phyloP scores from a whole-genome alignment of 2,797 vertebrate species.

The Enteromius unitaeniatus region DNA sequence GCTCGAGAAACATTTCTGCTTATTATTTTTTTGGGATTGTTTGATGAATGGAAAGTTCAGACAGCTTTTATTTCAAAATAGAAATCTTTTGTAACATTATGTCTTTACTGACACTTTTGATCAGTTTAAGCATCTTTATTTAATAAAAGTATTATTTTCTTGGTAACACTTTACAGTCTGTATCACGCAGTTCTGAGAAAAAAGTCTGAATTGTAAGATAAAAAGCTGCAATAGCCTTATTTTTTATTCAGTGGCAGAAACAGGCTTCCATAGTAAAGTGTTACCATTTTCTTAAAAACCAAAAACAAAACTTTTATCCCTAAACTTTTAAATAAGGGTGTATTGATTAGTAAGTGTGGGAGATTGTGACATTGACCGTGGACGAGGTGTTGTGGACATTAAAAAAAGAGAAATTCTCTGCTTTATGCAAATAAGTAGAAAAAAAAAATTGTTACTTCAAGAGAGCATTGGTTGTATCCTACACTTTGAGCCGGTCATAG shows the following conservation, averaged over 20 bases:
- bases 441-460: background rate
- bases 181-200: too few relatives aligned
- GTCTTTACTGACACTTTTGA: background rate
- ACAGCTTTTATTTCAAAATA: background rate
- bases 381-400: too few relatives aligned
- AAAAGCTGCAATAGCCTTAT: too few relatives aligned
- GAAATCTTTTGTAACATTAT: background rate
- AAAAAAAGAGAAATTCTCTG: background rate
- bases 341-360: background rate
- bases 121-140: background rate
- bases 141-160: background rate
- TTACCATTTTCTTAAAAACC: too few relatives aligned
- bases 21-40: background rate
- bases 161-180: too few relatives aligned
- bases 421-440: background rate
- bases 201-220: too few relatives aligned
- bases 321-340: background rate
- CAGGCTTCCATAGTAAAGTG: too few relatives aligned
- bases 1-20: background rate
- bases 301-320: too few relatives aligned
- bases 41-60: background rate
- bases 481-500: too few relatives aligned
- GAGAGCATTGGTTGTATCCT: background rate
- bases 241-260: too few relatives aligned
- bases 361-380: background rate